A percentile compares a stretch with the other conserved stretches of the same genome.
phyloP scores from a whole-genome alignment of 2,113 vertebrate genomes.

The Ceyx margarethae region DNA sequence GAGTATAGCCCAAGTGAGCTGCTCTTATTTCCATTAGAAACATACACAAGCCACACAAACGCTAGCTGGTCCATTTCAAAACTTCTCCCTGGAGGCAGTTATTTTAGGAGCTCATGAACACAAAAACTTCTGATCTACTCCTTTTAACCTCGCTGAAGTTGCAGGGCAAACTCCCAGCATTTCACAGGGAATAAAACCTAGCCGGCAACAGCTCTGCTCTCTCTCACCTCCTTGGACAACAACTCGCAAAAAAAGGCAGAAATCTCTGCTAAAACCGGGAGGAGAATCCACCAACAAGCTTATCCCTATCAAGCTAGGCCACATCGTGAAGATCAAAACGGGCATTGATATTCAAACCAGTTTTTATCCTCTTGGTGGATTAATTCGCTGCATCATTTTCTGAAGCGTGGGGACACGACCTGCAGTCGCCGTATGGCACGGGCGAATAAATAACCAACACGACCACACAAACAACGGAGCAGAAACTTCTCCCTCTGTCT shows the following conservation, averaged over 20 bases:
- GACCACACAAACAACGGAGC: background rate
- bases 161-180: background rate
- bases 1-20: background rate
- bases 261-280: background rate
- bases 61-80: background rate
- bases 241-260: background rate
- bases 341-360: slow-evolving; percentile 32
- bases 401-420: slow-evolving; percentile 20
- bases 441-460: background rate
- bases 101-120: background rate
- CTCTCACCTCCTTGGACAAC: background rate
- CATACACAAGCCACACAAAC: background rate
- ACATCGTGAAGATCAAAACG: slow-evolving; percentile 1
- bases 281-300: background rate
- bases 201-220: background rate
- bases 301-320: slow-evolving; percentile 15
- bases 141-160: background rate
- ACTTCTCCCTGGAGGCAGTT: background rate
- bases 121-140: background rate
- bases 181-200: slow-evolving; percentile 13
- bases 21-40: background rate
- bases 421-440: background rate
- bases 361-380: slow-evolving; percentile 42
- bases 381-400: slow-evolving; percentile 79
- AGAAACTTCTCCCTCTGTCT: background rate